Base-by-base conservation (phyloP, 1,140 invertebrate genomes). In the Thaumetopoea pityocampa region DNA sequence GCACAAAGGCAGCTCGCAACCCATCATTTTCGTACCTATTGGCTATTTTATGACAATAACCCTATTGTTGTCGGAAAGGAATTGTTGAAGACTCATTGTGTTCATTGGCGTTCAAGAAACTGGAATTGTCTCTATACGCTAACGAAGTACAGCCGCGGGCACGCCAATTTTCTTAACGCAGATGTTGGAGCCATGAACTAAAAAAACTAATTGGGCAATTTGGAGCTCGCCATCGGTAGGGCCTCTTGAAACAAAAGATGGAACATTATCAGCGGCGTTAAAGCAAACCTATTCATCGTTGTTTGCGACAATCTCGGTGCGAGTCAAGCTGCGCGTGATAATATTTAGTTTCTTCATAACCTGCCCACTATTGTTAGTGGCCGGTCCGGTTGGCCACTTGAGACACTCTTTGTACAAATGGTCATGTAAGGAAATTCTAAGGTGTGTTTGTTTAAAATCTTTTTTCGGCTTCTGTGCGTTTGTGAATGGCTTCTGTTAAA, bases 31-130 rank as follows among this genome's bases (percentile, higher is more conserved):
- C 62, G 45, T 67, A 74, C 65, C 70, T 80, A 82, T 79, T 76
- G 78, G 74, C 78, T 77, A 82, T 82, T 79, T 76, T 79, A 77
- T 67, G 67, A 82, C 72, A 82, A 82, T 77, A 76, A 66, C 52
- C 38, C 28, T 47, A 69, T 82, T 82, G 74, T 79, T 68, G 48
- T 51, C 43, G 37, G 53, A 56, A 69, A 70, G 69, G 67, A 72
- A 61, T 57, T 42, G 46, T 47, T 37, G 24, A 51, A 35, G 24
- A 29, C 30, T 37, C 44, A 67, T 72, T 73, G 66, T 71, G 67
- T 43, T 35, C 41, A 54, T 57, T 47, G 51, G 56, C 69, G 69
- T 81, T 72, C 57, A 67, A 67, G 54, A 76, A 82, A 79, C 74
- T 66, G 67, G 73, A 81, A 78, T 77, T 72, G 72, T 79, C 67